phyloP scores from a whole-genome alignment of 2,113 vertebrate species.

The Dicentrarchus labrax region DNA sequence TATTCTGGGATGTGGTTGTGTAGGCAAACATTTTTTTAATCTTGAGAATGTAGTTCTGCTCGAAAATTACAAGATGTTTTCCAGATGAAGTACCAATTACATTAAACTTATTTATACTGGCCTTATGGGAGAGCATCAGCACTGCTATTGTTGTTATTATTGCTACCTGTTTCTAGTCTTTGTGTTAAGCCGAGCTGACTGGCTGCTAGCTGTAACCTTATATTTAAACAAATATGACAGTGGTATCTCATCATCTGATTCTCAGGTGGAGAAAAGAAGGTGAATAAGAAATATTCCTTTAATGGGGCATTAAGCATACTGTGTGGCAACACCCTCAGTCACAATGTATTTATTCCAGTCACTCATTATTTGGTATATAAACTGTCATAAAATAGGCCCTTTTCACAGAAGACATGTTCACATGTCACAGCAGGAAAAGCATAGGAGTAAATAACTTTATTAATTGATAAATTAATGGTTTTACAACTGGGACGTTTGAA shows the following conservation, averaged over 20 bases:
- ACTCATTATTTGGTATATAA: background rate
- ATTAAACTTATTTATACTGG: background rate
- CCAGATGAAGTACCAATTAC: background rate
- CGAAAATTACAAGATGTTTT: background rate
- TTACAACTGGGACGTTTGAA: no score
- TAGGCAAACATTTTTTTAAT: background rate
- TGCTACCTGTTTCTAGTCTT: no score
- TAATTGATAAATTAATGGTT: no score
- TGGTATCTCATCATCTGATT: no score
- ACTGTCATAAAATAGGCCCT: background rate
- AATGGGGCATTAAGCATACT: background rate
- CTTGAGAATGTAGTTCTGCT: background rate
- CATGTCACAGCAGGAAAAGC: background rate
- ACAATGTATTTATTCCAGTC: no score
- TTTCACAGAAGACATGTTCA: background rate
- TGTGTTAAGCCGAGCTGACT: no score
- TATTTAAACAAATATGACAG: background rate
- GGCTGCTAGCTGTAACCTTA: no score
- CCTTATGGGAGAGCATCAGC: background rate
- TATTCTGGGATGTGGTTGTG: conserved; percentile 3
- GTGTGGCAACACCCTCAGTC: no score
- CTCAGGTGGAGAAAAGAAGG: no score
- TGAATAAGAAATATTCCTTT: background rate
- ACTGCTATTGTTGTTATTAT: no score
- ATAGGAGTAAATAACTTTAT: no score